Percentiles rank a stretch among this genome's conserved stretches.
These are phyloP conservation scores for Alexandromys oeconomus DNA, from an alignment of 2,797 vertebrate species.

Conservation along the genomic window DNA sequence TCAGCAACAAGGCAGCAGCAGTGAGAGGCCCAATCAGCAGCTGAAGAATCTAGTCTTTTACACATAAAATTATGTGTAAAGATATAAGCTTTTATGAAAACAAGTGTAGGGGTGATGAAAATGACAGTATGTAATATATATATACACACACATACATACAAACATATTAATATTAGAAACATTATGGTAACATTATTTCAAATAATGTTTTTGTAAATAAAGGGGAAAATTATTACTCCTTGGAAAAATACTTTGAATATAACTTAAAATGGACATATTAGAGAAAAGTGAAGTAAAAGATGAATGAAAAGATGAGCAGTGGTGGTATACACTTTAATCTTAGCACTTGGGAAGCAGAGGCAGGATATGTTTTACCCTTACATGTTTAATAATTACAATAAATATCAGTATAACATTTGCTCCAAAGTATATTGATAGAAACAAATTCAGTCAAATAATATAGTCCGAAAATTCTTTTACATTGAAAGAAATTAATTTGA, in stretches of 20 bases:
- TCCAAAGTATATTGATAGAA: not conserved
- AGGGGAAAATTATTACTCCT: not conserved
- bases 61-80: not conserved
- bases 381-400: not conserved
- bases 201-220: not conserved
- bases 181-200: not conserved
- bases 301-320: not conserved
- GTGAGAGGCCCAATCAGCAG: too few relatives aligned
- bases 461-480: not conserved
- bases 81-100: not conserved
- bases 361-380: not conserved
- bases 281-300: not conserved
- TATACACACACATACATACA: not conserved
- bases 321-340: too few relatives aligned
- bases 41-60: too few relatives aligned
- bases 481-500: not conserved
- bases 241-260: not conserved
- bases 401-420: not conserved
- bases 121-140: not conserved
- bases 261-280: not conserved
- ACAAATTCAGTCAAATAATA: not conserved
- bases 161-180: not conserved
- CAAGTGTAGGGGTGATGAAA: not conserved
- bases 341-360: too few relatives aligned
- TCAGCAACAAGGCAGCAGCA: too few relatives aligned